Evolutionary conservation across 2,888 invertebrate genomes (phyloP), one percentile per base, ranked within the genome.

Genomic region (Nymphalis urticae): DNA sequence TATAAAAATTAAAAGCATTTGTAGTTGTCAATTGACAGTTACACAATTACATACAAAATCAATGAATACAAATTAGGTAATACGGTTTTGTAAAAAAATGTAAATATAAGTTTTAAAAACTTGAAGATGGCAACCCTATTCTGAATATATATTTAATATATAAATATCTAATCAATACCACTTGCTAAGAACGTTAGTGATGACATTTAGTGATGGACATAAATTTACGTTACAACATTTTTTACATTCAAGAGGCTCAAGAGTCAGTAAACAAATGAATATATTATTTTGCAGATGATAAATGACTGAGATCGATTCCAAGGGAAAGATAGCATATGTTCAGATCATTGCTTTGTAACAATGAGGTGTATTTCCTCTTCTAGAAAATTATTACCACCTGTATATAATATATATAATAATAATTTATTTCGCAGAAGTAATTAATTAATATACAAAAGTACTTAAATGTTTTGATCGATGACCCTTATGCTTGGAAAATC

Each of bases 221-320:
- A n/a, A 50, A 50, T 50, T 50, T 19, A 42, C 19, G 50, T 50
- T 50, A 19, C 50, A 17, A 50, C 50, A 50, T 50, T 50, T 50
- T 50, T 50, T 50, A 50, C 50, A n/a, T 50, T 19, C 6, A n/a
- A 50, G 50, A 50, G 50, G 42, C 42, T 50, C 50, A n/a, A n/a
- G 17, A 50, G 19, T 48, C n/a, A 9, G 2, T 50, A 50, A 19
- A 50, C 50, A 50, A 19, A 19, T 50, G 50, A n/a, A 50, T 19
- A n/a, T 50, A 42, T 42, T 13, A 42, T 42, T 13, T 42, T 42
- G 42, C 42, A 50, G 50, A 8, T 50, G 50, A n/a, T 50, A 6
- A 17, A 50, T 50, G 50, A 50, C 19, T 50, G 6, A 50, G 9
- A 50, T 50, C n/a, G 9, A 17, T 19, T 19, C 7, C 0, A 50